Evolutionary conservation across 2,888 invertebrate genomes (phyloP).

Genomic region (Dioctria linearis): DNA sequence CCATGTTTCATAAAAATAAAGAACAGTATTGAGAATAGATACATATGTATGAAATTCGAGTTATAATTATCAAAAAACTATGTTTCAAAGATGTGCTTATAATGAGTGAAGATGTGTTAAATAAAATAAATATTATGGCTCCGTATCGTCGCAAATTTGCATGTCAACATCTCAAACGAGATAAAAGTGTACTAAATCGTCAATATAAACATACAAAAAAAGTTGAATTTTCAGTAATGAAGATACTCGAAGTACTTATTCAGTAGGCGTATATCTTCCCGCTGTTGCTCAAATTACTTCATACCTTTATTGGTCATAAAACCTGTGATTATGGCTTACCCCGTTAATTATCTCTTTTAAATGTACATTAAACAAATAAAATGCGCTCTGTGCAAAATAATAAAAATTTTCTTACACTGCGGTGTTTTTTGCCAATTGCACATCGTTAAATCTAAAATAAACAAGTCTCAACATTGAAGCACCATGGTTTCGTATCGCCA

Average conservation of each 20-base stretch:
- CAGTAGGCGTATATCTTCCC: slow-evolving; percentile 31
- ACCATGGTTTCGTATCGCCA: background rate
- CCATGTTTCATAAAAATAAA: too few species aligned
- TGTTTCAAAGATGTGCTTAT: too few species aligned
- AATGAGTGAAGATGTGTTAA: too few species aligned
- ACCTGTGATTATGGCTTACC: slow-evolving; percentile 10
- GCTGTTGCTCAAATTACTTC: slow-evolving; percentile 32
- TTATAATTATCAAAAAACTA: too few species aligned
- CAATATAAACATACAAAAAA: background rate
- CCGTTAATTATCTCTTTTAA: slow-evolving; percentile 43
- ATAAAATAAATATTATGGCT: too few species aligned
- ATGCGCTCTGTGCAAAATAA: slow-evolving; percentile 23
- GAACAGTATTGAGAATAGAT: too few species aligned
- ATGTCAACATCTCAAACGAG: background rate
- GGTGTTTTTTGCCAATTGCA: slow-evolving; percentile 34
- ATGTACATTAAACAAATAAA: slow-evolving; percentile 45
- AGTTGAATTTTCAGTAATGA: background rate
- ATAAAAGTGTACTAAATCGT: background rate
- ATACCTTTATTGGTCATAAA: slow-evolving; percentile 49
- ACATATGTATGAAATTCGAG: too few species aligned
- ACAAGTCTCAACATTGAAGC: slow-evolving; percentile 14
- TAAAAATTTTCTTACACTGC: slow-evolving; percentile 18
- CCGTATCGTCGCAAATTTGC: background rate
- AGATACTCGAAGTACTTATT: background rate
- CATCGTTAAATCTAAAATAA: slow-evolving; percentile 46